Conservation (phyloP, 2,888 invertebrate species). For the Hanleya hanleyi region DNA sequence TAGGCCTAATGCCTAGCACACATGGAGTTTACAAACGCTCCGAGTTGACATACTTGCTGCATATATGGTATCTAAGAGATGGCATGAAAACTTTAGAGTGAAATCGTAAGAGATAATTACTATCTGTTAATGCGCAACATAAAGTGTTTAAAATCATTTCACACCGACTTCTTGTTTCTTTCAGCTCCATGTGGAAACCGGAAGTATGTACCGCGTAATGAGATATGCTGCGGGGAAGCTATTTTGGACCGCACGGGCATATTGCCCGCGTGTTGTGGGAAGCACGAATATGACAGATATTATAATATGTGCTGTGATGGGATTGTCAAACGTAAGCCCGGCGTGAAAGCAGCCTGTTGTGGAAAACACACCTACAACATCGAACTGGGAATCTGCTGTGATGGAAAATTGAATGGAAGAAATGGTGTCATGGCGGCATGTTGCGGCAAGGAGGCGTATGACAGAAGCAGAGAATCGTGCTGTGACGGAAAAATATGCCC, state of each 20-base stretch:
- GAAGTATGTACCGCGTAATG: not conserved
- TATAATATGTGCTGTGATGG: slow-evolving; percentile 2
- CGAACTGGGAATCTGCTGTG: not conserved
- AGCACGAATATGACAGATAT: not conserved
- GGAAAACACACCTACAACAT: not conserved
- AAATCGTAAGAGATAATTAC: too few species aligned
- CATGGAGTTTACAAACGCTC: too few species aligned
- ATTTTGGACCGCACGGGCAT: slow-evolving; percentile 7
- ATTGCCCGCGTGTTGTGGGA: not conserved
- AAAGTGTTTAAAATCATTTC: too few species aligned
- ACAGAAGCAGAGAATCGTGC: not conserved
- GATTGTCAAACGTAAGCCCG: not conserved
- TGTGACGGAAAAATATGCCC: not conserved
- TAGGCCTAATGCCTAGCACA: too few species aligned
- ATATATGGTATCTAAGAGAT: too few species aligned
- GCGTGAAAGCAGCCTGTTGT: not conserved
- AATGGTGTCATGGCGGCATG: not conserved
- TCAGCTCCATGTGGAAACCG: slow-evolving; percentile 3
- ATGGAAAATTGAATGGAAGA: not conserved
- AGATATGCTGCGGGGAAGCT: slow-evolving; percentile 3
- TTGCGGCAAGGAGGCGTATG: slow-evolving; percentile 2
- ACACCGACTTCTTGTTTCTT: too few species aligned
- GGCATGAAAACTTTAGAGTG: too few species aligned
- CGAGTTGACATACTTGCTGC: too few species aligned
- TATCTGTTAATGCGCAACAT: too few species aligned